Conservation (phyloP, 2,113 vertebrate genomes). For the Notiomystis cincta region DNA sequence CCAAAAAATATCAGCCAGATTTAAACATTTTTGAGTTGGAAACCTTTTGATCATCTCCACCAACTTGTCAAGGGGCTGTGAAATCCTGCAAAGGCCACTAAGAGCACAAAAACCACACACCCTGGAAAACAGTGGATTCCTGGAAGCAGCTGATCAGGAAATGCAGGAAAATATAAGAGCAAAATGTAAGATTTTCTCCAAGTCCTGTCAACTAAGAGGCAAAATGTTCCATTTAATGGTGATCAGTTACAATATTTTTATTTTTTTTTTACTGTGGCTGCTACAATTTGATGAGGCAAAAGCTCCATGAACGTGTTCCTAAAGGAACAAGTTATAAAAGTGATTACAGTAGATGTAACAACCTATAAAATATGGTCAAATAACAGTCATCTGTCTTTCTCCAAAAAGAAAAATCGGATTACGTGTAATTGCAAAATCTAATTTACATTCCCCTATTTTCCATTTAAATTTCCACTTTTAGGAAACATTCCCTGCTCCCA, state of each 20-base stretch:
- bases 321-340: slow-evolving; percentile 15
- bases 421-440: slow-evolving; percentile 53
- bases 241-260: neutral
- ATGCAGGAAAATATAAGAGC: neutral
- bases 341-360: slow-evolving; percentile 9
- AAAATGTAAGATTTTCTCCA: neutral
- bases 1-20: neutral
- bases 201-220: neutral
- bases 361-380: slow-evolving; percentile 43
- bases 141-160: neutral
- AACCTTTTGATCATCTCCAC: neutral
- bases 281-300: neutral
- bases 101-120: neutral
- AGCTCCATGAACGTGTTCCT: neutral
- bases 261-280: neutral
- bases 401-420: slow-evolving; percentile 60
- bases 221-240: neutral
- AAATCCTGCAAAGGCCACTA: neutral
- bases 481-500: slow-evolving; percentile 40
- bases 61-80: neutral
- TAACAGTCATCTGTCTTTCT: slow-evolving; percentile 32
- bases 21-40: neutral
- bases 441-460: slow-evolving; percentile 46
- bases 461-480: slow-evolving; percentile 64
- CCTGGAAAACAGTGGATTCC: rapidly evolving